These are phyloP conservation scores for Tragelaphus strepsiceros DNA, from an alignment of 2,113 vertebrate species.

Conservation along the genomic window DNA sequence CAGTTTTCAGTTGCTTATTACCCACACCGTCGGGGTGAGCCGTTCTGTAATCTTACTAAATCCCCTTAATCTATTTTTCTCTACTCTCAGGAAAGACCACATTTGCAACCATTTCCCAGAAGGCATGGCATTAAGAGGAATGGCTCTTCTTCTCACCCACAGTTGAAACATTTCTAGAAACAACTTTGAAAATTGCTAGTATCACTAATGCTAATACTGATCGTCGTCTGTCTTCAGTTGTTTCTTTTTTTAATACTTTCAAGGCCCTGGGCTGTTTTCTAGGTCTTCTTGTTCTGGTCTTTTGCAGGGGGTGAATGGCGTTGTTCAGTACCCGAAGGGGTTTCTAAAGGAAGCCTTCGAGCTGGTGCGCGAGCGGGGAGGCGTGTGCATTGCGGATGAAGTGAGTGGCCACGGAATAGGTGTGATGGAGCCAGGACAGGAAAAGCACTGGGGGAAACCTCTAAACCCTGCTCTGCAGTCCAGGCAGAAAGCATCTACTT, in stretches of 20 bases:
- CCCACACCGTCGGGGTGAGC: not conserved
- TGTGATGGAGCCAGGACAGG: rapidly evolving
- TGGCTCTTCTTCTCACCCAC: not conserved
- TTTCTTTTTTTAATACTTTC: not conserved
- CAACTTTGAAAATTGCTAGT: not conserved
- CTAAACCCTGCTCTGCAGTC: not conserved
- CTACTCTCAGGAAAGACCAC: not conserved
- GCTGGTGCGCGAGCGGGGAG: conserved; percentile 88
- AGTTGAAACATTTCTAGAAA: not conserved
- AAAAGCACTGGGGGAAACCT: not conserved
- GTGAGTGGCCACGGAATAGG: conserved; percentile 73
- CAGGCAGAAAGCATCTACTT: not conserved
- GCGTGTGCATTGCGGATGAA: conserved; percentile 93
- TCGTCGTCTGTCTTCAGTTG: not conserved
- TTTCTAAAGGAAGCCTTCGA: conserved; percentile 89
- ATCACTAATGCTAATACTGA: not conserved
- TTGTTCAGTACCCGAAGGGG: conserved; percentile 91
- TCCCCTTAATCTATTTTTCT: not conserved
- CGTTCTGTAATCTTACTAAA: not conserved
- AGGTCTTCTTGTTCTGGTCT: not conserved
- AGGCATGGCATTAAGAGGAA: not conserved
- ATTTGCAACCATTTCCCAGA: not conserved
- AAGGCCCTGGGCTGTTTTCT: not conserved
- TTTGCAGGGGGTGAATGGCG: conserved; percentile 89
- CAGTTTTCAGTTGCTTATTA: not conserved